Evolutionary conservation across 2,888 invertebrate genomes (phyloP).

Genomic region (Acleris emargana): DNA sequence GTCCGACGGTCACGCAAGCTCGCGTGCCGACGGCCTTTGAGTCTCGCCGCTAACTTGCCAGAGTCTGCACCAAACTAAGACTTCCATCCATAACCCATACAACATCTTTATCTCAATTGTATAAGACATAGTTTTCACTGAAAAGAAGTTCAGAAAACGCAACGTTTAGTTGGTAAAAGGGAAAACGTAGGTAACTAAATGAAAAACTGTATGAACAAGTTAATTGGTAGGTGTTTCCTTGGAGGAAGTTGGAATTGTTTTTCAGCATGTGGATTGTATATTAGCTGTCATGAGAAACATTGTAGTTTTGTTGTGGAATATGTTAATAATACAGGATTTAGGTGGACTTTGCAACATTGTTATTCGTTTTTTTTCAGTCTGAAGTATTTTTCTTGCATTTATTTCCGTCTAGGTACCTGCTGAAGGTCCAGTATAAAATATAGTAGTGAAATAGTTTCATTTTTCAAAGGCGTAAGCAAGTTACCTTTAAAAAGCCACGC

Average conservation of each 20-base stretch:
- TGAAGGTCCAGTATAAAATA: no score
- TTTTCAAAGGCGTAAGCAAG: no score
- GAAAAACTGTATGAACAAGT: slow-evolving; percentile 52
- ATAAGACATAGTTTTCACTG: slow-evolving; percentile 7
- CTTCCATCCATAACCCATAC: slow-evolving; percentile 55
- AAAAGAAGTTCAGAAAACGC: not conserved
- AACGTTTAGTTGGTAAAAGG: slow-evolving; percentile 14
- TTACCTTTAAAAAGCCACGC: no score
- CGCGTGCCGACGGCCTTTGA: slow-evolving; percentile 72
- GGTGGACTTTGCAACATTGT: no score
- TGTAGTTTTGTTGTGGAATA: not conserved
- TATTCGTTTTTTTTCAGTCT: no score
- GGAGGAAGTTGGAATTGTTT: slow-evolving; percentile 23
- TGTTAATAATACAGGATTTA: no score
- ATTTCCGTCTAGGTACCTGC: no score
- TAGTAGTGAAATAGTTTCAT: no score
- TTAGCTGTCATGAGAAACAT: not conserved
- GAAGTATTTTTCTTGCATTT: no score
- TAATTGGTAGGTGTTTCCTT: slow-evolving; percentile 49
- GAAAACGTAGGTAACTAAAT: slow-evolving; percentile 43
- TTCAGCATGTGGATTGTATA: slow-evolving; percentile 6
- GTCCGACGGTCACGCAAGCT: slow-evolving; percentile 63
- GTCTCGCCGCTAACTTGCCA: slow-evolving; percentile 55
- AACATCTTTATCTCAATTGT: slow-evolving; percentile 37
- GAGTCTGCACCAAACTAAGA: slow-evolving; percentile 56